Conservation (phyloP, 2,797 vertebrate genomes). For the Bucorvus abyssinicus region DNA sequence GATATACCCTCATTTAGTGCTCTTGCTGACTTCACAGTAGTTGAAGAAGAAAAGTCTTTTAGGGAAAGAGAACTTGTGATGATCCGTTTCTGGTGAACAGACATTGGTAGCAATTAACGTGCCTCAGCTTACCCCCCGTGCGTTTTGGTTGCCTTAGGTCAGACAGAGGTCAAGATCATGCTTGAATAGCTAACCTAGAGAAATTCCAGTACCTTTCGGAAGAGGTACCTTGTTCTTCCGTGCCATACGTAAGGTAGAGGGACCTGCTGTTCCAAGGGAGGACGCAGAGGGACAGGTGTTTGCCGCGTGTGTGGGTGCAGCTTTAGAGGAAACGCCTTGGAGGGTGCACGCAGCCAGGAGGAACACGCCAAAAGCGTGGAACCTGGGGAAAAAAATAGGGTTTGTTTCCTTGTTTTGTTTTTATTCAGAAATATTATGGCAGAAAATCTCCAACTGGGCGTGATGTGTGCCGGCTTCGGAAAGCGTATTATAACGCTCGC, state of each 20-base stretch:
- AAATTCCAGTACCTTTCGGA: background rate
- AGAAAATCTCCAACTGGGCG: conserved; percentile 92
- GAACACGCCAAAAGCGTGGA: background rate
- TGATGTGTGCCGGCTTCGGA: conserved; percentile 84
- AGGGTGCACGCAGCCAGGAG: background rate
- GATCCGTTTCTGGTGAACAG: background rate
- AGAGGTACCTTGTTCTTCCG: background rate
- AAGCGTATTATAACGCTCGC: conserved; percentile 93
- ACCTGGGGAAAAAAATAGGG: background rate
- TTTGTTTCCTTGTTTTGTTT: background rate
- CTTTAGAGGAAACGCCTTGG: background rate
- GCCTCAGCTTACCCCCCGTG: background rate
- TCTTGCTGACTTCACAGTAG: background rate
- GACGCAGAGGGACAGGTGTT: accelerated
- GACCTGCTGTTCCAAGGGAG: background rate
- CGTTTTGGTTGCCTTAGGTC: background rate
- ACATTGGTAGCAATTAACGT: accelerated
- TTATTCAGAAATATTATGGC: conserved; percentile 90
- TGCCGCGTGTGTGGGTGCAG: background rate
- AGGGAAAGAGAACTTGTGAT: background rate
- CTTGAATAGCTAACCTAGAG: background rate
- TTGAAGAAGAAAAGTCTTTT: background rate
- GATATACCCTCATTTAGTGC: background rate
- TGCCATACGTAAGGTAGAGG: accelerated
- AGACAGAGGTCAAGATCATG: background rate